phyloP scores from a whole-genome alignment of 1,140 invertebrate species.

The Drosophila pseudoobscura region DNA sequence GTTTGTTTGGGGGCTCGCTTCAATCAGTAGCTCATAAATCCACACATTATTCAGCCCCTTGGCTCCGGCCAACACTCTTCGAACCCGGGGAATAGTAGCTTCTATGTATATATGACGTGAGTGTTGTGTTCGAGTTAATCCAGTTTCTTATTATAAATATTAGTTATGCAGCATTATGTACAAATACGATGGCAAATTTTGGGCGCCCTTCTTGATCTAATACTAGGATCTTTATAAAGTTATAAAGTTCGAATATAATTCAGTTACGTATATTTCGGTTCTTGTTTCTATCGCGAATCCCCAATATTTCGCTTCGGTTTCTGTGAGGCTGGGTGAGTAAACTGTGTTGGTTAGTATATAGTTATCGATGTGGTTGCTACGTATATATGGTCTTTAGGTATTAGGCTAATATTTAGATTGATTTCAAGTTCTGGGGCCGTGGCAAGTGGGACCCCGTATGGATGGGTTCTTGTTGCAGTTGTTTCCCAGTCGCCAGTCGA shows the following conservation, averaged over 20 bases:
- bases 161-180: slow-evolving; percentile 62
- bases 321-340: slow-evolving; percentile 41
- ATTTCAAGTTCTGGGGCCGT: slow-evolving; percentile 49
- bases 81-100: slow-evolving; percentile 17
- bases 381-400: slow-evolving; percentile 68
- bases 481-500: slow-evolving; percentile 37
- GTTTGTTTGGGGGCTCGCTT: slow-evolving; percentile 21
- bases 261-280: slow-evolving; percentile 73
- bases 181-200: slow-evolving; percentile 57
- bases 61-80: slow-evolving; percentile 24
- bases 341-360: slow-evolving; percentile 58
- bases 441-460: slow-evolving; percentile 48
- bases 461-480: slow-evolving; percentile 70
- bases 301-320: slow-evolving; percentile 21
- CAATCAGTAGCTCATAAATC: slow-evolving; percentile 23
- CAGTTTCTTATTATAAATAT: slow-evolving; percentile 39
- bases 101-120: not conserved
- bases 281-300: slow-evolving; percentile 34
- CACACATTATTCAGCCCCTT: slow-evolving; percentile 34
- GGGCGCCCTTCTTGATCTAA: slow-evolving; percentile 32
- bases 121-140: slow-evolving; percentile 2
- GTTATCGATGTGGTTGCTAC: slow-evolving; percentile 55
- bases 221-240: slow-evolving; percentile 52
- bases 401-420: slow-evolving; percentile 51
- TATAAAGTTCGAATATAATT: slow-evolving; percentile 75